Base-by-base conservation (phyloP, 2,888 invertebrate genomes). In the Rhamphomyia laevipes region DNA sequence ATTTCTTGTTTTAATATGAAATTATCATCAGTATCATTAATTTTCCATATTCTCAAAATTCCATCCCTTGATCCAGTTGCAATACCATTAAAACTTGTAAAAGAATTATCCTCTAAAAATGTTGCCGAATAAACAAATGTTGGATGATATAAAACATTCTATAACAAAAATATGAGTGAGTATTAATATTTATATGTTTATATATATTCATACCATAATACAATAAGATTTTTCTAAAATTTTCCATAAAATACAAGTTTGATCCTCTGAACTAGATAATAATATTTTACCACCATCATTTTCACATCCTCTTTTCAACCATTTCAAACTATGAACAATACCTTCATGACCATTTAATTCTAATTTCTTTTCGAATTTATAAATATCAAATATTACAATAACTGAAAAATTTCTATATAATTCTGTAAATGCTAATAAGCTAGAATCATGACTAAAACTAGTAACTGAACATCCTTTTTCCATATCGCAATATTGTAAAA, bases 131-230 rank as follows among this genome's bases (percentile, higher is more conserved):
- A 42, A 10, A 27, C 42, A 27, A 42, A 42, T 27, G 42, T 27
- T 42, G 42, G 42, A 42, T 42, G 42, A 42, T 23, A 42, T 15
- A 42, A 27, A n/a, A 42, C 42, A 42, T 27, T 5, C 42, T 42
- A 23, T 15, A n/a, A 42, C n/a, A 15, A 15, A 23, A 42, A 12
- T 21, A 42, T 18, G 15, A 23, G 9, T 27, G 17, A 16, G 4
- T 17, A 37, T 37, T 6, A 37, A 13, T 6, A 30, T 9, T 11
- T 11, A 30, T 30, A 11, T 9, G 7, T 9, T 30, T 30, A 30
- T 30, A 13, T 13, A 42, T n/a, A 23, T 15, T 23, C 5, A 15
- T 27, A 42, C 42, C n/a, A 42, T 7, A 42, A 42, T 42, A 23
- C 23, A 15, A 42, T 42, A 42, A 1, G 42, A 27, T 15, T n/a